Percentiles rank a stretch among this genome's conserved stretches.
phyloP scores from a whole-genome alignment of 2,113 vertebrate species.

The Phylloscopus whistleri region DNA sequence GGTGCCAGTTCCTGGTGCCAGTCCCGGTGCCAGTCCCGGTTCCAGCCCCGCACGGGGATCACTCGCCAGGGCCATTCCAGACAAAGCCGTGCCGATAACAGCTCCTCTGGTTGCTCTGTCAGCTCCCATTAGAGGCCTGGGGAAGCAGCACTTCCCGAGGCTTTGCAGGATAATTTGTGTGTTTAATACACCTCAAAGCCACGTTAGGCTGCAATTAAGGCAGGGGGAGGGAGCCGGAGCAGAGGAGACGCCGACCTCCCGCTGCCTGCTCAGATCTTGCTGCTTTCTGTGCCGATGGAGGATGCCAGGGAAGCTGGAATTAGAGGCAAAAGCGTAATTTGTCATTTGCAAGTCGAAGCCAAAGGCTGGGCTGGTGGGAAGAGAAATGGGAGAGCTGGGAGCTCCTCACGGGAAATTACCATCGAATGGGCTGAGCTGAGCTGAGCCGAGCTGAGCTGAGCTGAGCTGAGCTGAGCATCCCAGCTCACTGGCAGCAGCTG shows the following conservation, averaged over 20 bases:
- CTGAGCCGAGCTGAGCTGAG: background rate
- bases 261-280: conserved; percentile 25
- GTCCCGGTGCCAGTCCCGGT: background rate
- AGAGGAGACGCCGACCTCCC: conserved; percentile 22
- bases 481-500: accelerated
- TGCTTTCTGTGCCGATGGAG: background rate
- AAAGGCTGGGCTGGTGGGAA: background rate
- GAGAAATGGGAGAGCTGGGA: conserved; percentile 13
- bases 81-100: conserved; percentile 8
- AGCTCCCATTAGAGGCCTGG: conserved; percentile 53
- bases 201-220: conserved; percentile 58
- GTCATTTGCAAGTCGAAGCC: conserved; percentile 29
- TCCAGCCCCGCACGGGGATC: background rate
- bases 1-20: background rate
- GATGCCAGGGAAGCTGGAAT: conserved; percentile 50
- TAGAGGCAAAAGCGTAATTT: conserved; percentile 23
- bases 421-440: background rate
- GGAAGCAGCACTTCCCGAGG: conserved; percentile 56
- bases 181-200: conserved; percentile 65
- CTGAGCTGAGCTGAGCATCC: background rate
- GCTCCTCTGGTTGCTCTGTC: conserved; percentile 41
- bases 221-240: conserved; percentile 30
- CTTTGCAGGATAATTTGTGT: conserved; percentile 65
- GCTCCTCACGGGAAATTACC: background rate
- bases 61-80: background rate